Evolutionary conservation across 2,888 invertebrate genomes (phyloP).

Genomic region (Cheilosia soror): DNA sequence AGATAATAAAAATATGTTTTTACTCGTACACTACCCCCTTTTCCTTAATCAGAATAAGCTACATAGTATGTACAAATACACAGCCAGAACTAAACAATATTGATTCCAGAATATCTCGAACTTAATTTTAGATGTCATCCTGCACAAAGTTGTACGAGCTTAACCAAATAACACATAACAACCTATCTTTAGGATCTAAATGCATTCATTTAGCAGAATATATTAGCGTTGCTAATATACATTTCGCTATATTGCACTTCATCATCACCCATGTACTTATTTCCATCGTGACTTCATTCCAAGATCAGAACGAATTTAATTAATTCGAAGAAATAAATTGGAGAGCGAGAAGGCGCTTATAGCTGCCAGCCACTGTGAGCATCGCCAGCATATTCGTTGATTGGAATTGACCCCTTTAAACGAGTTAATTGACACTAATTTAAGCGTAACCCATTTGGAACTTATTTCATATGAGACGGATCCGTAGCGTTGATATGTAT

Average conservation of each 20-base stretch:
- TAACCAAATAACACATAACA: no score
- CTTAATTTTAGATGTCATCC: no score
- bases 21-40: no score
- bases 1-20: no score
- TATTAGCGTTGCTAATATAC: not conserved
- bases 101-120: no score
- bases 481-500: constrained; percentile 40
- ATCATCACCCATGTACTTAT: constrained; percentile 8
- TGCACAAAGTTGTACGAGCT: no score
- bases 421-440: constrained; percentile 84
- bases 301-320: constrained; percentile 71
- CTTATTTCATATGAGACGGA: constrained; percentile 30
- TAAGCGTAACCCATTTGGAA: constrained; percentile 77
- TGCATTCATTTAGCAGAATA: not conserved
- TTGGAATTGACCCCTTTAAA: constrained; percentile 83
- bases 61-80: no score
- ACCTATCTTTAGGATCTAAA: not conserved
- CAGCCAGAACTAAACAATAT: no score
- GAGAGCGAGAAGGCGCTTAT: constrained; percentile 14
- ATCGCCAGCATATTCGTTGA: constrained; percentile 55
- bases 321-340: constrained; percentile 49
- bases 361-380: constrained; percentile 18
- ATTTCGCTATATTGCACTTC: not conserved
- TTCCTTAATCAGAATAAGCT: no score
- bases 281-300: constrained; percentile 51